A percentile compares a stretch with the other conserved stretches of the same genome.
Evolutionary conservation across 2,888 invertebrate genomes (phyloP).

Genomic region (Rotaria macrura): DNA sequence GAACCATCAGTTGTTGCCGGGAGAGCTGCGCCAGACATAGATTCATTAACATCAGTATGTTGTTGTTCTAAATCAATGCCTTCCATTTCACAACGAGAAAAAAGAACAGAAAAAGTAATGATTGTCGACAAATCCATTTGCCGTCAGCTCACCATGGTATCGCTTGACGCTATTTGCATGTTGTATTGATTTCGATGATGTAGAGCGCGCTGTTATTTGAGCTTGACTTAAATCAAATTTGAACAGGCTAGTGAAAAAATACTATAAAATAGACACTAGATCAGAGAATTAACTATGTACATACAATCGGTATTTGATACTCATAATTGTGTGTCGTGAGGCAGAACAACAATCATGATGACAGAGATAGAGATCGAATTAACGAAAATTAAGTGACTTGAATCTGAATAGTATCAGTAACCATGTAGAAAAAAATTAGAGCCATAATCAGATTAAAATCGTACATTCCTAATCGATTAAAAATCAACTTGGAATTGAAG

Average conservation of each 20-base stretch:
- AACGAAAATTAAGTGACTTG: too few species aligned
- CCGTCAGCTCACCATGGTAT: background rate
- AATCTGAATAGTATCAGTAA: too few species aligned
- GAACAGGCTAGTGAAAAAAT: background rate
- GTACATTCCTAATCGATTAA: too few species aligned
- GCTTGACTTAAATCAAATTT: background rate
- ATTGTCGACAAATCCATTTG: background rate
- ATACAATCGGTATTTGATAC: background rate
- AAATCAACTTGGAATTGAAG: too few species aligned
- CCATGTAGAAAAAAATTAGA: too few species aligned
- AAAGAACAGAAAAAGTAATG: background rate
- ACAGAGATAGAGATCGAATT: background rate
- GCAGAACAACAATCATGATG: background rate
- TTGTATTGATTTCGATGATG: background rate
- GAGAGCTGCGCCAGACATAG: background rate
- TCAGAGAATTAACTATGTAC: background rate
- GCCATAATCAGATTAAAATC: too few species aligned
- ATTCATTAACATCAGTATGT: background rate
- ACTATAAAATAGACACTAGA: background rate
- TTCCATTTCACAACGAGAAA: background rate
- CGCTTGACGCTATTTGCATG: background rate
- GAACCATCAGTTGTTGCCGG: background rate
- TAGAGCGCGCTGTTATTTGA: background rate
- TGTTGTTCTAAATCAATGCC: background rate
- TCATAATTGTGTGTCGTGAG: too few species aligned